Percentiles rank a stretch among this genome's conserved stretches.
These are phyloP conservation scores for Nesidiocoris tenuis DNA, from an alignment of 2,888 invertebrate species.

Conservation along the genomic window DNA sequence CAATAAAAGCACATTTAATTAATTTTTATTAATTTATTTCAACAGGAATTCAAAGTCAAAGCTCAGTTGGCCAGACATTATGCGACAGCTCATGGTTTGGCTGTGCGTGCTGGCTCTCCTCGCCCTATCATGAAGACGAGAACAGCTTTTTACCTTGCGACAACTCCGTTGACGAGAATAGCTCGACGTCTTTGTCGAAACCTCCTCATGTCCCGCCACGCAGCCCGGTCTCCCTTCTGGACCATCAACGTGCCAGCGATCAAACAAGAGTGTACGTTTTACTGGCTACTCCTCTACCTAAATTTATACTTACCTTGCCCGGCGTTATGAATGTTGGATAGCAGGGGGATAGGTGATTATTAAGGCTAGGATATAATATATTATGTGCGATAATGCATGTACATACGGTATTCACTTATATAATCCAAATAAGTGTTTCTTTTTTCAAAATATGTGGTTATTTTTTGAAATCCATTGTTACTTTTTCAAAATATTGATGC, in stretches of 20 bases:
- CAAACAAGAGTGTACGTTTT: slow-evolving; percentile 79
- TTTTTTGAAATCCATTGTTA: too few species aligned
- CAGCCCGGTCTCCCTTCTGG: slow-evolving; percentile 80
- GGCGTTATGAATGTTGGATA: too few species aligned
- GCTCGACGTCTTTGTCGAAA: slow-evolving; percentile 84
- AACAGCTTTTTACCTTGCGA: slow-evolving; percentile 92
- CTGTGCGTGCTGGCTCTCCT: slow-evolving; percentile 73
- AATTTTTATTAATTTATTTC: too few species aligned
- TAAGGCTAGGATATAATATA: too few species aligned
- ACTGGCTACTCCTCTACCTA: neutral
- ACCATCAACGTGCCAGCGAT: slow-evolving; percentile 74
- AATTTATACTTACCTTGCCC: too few species aligned
- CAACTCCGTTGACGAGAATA: slow-evolving; percentile 84
- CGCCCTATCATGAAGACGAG: slow-evolving; percentile 96
- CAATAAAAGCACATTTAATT: too few species aligned
- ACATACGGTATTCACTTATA: too few species aligned
- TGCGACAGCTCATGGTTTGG: slow-evolving; percentile 82
- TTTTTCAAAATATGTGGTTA: too few species aligned
- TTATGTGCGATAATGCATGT: too few species aligned
- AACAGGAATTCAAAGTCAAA: slow-evolving; percentile 85
- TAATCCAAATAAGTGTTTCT: too few species aligned
- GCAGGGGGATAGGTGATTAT: too few species aligned
- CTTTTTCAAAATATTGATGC: too few species aligned
- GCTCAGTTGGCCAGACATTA: slow-evolving; percentile 91
- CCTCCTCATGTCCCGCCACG: slow-evolving; percentile 78